Percentiles rank a stretch among this genome's conserved stretches.
Evolutionary conservation across 2,888 invertebrate species (phyloP).

Genomic region (Dione vanillae): DNA sequence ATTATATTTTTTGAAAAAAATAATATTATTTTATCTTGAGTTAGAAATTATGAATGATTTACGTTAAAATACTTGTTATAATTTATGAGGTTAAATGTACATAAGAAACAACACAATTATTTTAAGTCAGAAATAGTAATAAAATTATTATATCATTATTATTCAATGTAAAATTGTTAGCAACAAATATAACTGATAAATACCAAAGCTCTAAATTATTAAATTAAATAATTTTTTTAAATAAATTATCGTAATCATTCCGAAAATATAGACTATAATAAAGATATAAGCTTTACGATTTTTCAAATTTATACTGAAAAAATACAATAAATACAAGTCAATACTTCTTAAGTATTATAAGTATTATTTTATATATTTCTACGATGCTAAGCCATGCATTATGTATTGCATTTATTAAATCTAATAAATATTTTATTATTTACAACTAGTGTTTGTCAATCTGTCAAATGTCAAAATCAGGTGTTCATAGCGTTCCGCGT

Average conservation of each 20-base stretch:
- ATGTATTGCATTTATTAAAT: neutral
- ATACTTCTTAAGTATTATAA: neutral
- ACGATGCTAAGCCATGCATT: neutral
- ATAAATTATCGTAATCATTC: neutral
- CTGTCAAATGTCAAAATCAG: constrained; percentile 34
- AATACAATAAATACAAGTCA: neutral
- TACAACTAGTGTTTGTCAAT: neutral
- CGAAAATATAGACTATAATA: neutral
- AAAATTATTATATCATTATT: neutral
- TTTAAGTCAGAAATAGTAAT: neutral
- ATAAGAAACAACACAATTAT: neutral
- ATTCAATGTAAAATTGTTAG: neutral
- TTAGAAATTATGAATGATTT: too few relatives aligned
- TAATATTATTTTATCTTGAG: too few relatives aligned
- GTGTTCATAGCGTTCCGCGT: constrained; percentile 18
- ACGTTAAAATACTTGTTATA: too few relatives aligned
- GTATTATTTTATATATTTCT: neutral
- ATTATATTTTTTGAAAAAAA: too few relatives aligned
- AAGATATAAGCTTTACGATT: neutral
- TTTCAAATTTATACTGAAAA: neutral
- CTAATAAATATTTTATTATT: constrained; percentile 4
- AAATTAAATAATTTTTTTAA: neutral
- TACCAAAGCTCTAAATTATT: neutral
- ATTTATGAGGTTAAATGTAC: too few relatives aligned
- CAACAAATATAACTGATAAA: too few relatives aligned